Base-by-base conservation (phyloP, 2,888 invertebrate genomes). In the Drosophila emarginata region DNA sequence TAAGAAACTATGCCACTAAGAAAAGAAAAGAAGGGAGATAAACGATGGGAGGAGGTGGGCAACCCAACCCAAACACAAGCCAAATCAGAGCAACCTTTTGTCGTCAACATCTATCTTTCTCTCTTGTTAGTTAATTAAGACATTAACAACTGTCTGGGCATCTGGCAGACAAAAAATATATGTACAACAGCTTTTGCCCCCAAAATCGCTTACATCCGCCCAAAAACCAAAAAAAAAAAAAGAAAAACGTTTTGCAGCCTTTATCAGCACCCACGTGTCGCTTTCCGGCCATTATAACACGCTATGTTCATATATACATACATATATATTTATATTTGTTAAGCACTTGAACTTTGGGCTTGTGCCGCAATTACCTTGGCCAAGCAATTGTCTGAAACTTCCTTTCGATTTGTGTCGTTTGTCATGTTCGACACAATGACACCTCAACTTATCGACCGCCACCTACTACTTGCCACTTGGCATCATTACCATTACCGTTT, bases 121-220 rank as follows among this genome's bases (percentile, higher is more conserved):
- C 32, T 54, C 54, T 77, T 71, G 71, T 52, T 64, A 79, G 84
- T 88, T 88, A 85, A 85, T 85, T 84, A 88, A 85, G 85, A 87
- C 85, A 88, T 85, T 85, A 87, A 82, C 72, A 65, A 72, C 62
- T 67, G 74, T 64, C 76, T 53, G 73, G 68, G 68, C 81, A 72
- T 66, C 72, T 62, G 67, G 1, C 64, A 66, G 32, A 32, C 32
- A 32, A 28, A 66, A 67, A 67, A 28, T 2, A 28, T 28, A 28
- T 28, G 4, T 28, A 28, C 5, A 28, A 75, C 70, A 67, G 71
- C 66, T 61, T 67, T 60, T 56, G 58, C 66, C 72, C 78, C 45
- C 45, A 45, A 90, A 90, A 89, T 88, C 89, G 77, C 73, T 87
- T 79, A 89, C 83, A 89, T 89, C 89, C 89, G 89, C 80, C 72